Base-by-base conservation (phyloP, 1,140 invertebrate genomes). In the Scaptodrosophila lebanonensis region DNA sequence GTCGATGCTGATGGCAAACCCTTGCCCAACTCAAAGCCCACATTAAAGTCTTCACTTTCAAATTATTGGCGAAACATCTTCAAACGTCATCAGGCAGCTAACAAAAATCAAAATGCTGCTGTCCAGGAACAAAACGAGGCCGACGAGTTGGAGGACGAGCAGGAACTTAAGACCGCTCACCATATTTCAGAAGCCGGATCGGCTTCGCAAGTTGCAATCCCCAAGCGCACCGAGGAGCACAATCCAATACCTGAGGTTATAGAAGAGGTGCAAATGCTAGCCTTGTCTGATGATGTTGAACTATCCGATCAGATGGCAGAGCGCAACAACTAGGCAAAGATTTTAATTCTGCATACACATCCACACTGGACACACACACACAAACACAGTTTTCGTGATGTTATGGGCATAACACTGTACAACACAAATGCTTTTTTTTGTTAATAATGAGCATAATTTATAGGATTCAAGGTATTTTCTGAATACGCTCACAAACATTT, bases 11-110 rank as follows among this genome's bases (percentile, higher is more conserved):
- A 2, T 1, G 38, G 18, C 7, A 58, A 16, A 22, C 66, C 69
- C 3, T 3, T 35, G 17, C 54, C 61, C 0, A 70, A 54, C 43
- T n/a, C 8, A 0, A 70, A 70, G 29, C 54, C 48, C 11, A 61
- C 33, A 22, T 27, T 70, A 3, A 79, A 52, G 51, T 11, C 57
- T 4, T 82, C 75, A 1, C 62, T 73, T 29, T 70, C 75, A 0
- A 20, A 16, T 27, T 70, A 75, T 42, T 82, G 76, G 75, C 58
- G 50, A n/a, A 75, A 70, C 22, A 9, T 5, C 8, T 35, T 42
- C 17, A 35, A 47, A 36, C 51, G 56, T n/a, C 52, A 50, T 1
- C 22, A 40, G 9, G 58, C 12, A 4, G 33, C 4, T 0, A 29
- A 15, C 1, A 9, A 16, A 1, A 8, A 32, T 0, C 11, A 32